Base-by-base conservation (phyloP, 2,888 invertebrate species). In the Cephalotes varians region DNA sequence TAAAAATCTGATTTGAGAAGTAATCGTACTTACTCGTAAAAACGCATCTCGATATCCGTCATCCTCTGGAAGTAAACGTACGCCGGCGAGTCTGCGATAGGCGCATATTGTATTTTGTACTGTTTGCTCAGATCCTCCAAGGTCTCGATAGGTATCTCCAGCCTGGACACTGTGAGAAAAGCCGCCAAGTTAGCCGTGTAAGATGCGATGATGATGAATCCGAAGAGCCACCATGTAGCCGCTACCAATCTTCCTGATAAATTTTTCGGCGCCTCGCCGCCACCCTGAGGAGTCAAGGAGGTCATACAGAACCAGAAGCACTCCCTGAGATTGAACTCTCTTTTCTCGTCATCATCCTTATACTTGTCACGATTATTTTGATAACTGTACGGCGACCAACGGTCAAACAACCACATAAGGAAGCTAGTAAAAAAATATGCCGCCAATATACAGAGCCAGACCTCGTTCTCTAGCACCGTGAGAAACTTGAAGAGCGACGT, bases 291-390 rank as follows among this genome's bases (percentile, higher is more conserved):
- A 0, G 99, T 99, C 25, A 99, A 95, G 49, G 99, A 99, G 56
- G 99, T 99, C 98, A 99, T 99, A 93, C 99, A 99, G 94, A 99
- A 99, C 99, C 99, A 99, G 0, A 99, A 96, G 92, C 99, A 99
- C 95, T 99, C 99, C 94, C 99, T 99, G 49, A 99, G 95, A 62
- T 97, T 98, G 93, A 99, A 99, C 93, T 98, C 98, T 4, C 99
- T 95, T 93, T 99, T 99, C 92, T 99, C 99, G 89, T 98, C 98
- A 90, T 98, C 98, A 81, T 98, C 97, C 93, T 97, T 97, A 93
- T 98, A 99, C 93, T 98, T 98, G 83, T 98, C 98, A 9, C 98
- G 96, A 93, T 99, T 99, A 93, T 99, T 99, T 92, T 98, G 99
- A 93, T 98, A 99, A 91, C 99, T 99, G 95, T 99, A 99, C 0